Evolutionary conservation across 2,888 invertebrate species (phyloP), one percentile per base, ranked within the genome.

Genomic region (Diplolepis rosae): DNA sequence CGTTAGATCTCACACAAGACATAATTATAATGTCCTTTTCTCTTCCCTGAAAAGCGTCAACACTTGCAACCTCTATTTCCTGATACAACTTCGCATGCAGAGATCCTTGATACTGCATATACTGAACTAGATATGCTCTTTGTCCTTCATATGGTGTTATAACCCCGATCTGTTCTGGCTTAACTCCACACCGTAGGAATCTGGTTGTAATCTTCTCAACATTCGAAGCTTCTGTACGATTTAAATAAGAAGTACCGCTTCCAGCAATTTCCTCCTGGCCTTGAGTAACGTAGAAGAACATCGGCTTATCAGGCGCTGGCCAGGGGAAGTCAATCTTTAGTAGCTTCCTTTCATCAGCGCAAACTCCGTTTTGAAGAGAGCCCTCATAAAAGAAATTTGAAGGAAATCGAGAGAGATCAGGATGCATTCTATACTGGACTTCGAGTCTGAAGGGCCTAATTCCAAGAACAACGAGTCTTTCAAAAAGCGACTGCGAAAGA

Each of bases 381-480:
- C 99, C 99, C 87, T 99, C 99, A 85, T 99, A 99, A 90, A 99
- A 99, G 90, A 99, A 98, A 89, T 99, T 99, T 0, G 98, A 99
- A 0, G 99, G 99, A 88, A 99, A 99, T 71, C 97, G 94, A 0
- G 98, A 97, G 7, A 99, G 91, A 84, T 98, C 97, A 0, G 99
- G 99, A 87, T 99, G 99, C 99, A 99, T 99, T 66, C 99, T 94
- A 89, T 99, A 99, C 87, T 99, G 99, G 0, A 98, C 97, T 89
- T 99, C 98, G 48, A 99, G 91, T 0, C 99, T 93, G 89, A 99
- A 98, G 0, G 99, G 99, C 28, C 98, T 92, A 81, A 98, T 99
- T 7, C 99, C 99, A 5, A 99, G 92, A 0, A 99, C 98, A 0
- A 99, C 99, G 0, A 99, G 91, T 4, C 99, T 92, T 88, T 99